Evolutionary conservation across 2,888 invertebrate genomes (phyloP).

Genomic region (Gnatocerus cornutus): DNA sequence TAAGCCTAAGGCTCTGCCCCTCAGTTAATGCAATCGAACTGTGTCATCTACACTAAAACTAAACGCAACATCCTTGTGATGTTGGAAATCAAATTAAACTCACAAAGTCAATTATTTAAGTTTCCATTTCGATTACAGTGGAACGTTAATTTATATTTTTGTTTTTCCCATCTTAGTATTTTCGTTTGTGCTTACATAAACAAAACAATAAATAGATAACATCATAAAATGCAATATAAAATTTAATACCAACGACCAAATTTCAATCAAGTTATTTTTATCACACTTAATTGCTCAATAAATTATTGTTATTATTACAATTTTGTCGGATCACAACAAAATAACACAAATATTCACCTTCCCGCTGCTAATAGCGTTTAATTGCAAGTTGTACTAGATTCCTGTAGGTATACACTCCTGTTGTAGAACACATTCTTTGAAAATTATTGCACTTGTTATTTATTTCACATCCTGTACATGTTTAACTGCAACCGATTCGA

Average conservation of each 20-base stretch:
- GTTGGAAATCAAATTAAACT: slow-evolving; percentile 25
- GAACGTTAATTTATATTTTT: slow-evolving; percentile 4
- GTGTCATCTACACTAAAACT: slow-evolving; percentile 46
- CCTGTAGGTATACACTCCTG: slow-evolving; percentile 4
- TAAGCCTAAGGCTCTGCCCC: slow-evolving; percentile 30
- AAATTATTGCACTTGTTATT: slow-evolving; percentile 4
- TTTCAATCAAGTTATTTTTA: too few species aligned
- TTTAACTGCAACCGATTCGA: slow-evolving; percentile 18
- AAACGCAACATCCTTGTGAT: slow-evolving; percentile 3
- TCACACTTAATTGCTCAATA: not conserved
- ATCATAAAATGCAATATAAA: not conserved
- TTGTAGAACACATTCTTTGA: not conserved
- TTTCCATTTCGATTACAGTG: slow-evolving; percentile 15
- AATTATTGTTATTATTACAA: not conserved
- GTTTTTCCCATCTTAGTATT: not conserved
- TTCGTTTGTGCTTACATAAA: not conserved
- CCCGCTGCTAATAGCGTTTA: not conserved
- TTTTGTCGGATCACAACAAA: not conserved
- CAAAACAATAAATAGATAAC: not conserved
- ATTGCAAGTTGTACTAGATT: slow-evolving; percentile 2
- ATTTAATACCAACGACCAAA: too few species aligned
- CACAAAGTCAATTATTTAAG: too few species aligned
- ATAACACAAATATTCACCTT: not conserved
- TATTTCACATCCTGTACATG: slow-evolving; percentile 17
- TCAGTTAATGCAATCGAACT: slow-evolving; percentile 42